These are phyloP conservation scores for Philaenus spumarius DNA, from an alignment of 1,140 invertebrate genomes.

Conservation along the genomic window DNA sequence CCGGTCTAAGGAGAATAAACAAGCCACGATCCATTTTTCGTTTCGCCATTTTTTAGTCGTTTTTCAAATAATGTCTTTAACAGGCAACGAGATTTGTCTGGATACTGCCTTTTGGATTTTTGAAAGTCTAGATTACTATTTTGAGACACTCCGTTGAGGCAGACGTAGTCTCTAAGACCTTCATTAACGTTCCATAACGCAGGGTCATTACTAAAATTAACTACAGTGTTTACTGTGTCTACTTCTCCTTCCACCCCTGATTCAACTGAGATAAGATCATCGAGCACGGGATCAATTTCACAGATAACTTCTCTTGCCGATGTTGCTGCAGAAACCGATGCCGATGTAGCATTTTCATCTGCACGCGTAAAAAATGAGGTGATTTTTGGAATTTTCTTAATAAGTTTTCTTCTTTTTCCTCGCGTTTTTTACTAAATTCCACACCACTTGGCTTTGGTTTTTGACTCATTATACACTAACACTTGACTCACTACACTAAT, in stretches of 20 bases:
- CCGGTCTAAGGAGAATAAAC: neutral
- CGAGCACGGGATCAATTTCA: constrained; percentile 1
- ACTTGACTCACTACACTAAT: neutral
- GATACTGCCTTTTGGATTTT: constrained; percentile 8
- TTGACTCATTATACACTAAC: too few relatives aligned
- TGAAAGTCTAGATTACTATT: constrained; percentile 1
- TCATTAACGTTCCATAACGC: neutral
- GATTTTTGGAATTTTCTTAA: constrained; percentile 5
- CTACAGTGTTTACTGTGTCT: neutral
- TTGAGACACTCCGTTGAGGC: neutral
- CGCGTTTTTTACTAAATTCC: neutral
- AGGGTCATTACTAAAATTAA: neutral
- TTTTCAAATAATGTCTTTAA: neutral
- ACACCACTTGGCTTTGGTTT: too few relatives aligned
- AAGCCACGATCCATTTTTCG: constrained; percentile 4
- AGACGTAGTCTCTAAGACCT: neutral
- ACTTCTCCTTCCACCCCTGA: neutral
- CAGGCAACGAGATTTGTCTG: neutral
- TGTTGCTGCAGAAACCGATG: neutral
- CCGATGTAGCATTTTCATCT: constrained; percentile 1
- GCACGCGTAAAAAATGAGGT: neutral
- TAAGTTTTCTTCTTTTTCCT: neutral
- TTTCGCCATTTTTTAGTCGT: neutral
- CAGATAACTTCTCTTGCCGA: constrained; percentile 1
- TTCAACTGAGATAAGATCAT: too few relatives aligned